Evolutionary conservation across 2,113 vertebrate genomes (phyloP), one percentile per base, ranked within the genome.

Genomic region (Clarias batrachus): DNA sequence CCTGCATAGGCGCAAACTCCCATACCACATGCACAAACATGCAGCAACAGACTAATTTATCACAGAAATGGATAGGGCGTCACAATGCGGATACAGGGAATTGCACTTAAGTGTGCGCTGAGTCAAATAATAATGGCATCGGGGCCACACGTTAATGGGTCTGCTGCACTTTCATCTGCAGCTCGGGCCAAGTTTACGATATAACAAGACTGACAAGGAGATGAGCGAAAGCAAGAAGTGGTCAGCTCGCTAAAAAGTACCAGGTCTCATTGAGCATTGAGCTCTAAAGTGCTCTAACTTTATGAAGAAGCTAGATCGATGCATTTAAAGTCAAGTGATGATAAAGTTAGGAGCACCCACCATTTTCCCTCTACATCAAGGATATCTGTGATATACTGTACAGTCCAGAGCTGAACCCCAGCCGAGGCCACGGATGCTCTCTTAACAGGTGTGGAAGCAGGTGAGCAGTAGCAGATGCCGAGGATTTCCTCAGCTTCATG

Each of bases 61-160:
- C 80, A 85, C 79, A 79, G 74, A 87, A 89, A 88, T 89, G 89
- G 89, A 84, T 81, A 65, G 78, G 88, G 87, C 68, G 76, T 86
- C 84, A 85, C 60, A 84, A 71, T 88, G 83, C 76, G 62, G 86
- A 87, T 89, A 62, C n/a, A 8, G 59, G 56, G 87, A 76, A 82
- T 48, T 87, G 86, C 86, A 89, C 84, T 88, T 89, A 86, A 89
- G 74, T 52, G 83, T 83, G 79, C 27, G 57, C 21, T 71, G 85
- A 87, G 66, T 83, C 79, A 85, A 83, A 89, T 89, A 86, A 87
- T 66, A 76, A 85, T 83, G 85, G 81, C 83, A 81, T 88, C 48
- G 33, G 48, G 81, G 70, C 66, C 14, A 81, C 80, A 57, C 82
- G 68, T 83, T 89, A 88, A 86, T 86, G 89, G 81, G 56, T 41